These are phyloP conservation scores for Amitus sp. DNA, from an alignment of 2,888 invertebrate species.

Conservation along the genomic window DNA sequence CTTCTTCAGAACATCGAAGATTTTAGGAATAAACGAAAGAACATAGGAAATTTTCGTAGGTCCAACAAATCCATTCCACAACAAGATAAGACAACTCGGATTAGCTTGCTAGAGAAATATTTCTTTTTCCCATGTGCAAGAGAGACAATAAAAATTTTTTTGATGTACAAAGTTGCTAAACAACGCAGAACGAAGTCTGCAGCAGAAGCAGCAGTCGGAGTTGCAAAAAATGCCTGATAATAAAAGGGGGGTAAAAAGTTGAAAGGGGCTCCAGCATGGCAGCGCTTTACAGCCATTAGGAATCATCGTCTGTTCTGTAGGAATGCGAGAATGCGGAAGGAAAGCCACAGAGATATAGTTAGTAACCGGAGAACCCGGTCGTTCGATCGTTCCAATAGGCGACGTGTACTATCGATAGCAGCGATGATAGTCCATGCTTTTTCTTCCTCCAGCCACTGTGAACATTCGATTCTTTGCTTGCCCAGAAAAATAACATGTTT, in stretches of 20 bases:
- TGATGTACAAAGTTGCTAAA: too few relatives aligned
- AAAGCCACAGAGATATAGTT: conserved; percentile 54
- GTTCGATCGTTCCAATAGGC: conserved; percentile 49
- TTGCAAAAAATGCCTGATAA: neutral
- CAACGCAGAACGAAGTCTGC: too few relatives aligned
- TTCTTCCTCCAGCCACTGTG: conserved; percentile 35
- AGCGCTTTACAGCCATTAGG: conserved; percentile 44
- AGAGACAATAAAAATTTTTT: too few relatives aligned
- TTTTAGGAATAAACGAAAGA: too few relatives aligned
- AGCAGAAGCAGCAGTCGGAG: too few relatives aligned
- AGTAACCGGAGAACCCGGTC: conserved; percentile 54
- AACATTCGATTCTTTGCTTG: neutral
- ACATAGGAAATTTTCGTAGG: too few relatives aligned
- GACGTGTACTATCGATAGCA: conserved; percentile 40
- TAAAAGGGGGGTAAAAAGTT: conserved; percentile 5
- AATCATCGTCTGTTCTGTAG: conserved; percentile 52
- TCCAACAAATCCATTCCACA: too few relatives aligned
- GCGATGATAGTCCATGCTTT: conserved; percentile 44
- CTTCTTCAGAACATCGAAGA: too few relatives aligned
- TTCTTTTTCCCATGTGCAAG: too few relatives aligned
- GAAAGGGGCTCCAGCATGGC: conserved; percentile 11
- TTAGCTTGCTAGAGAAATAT: too few relatives aligned
- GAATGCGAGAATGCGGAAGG: conserved; percentile 61
- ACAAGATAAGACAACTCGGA: too few relatives aligned
- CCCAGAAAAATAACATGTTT: neutral